These are phyloP conservation scores for Chanos chanos DNA, from an alignment of 2,797 vertebrate genomes.

Conservation along the genomic window DNA sequence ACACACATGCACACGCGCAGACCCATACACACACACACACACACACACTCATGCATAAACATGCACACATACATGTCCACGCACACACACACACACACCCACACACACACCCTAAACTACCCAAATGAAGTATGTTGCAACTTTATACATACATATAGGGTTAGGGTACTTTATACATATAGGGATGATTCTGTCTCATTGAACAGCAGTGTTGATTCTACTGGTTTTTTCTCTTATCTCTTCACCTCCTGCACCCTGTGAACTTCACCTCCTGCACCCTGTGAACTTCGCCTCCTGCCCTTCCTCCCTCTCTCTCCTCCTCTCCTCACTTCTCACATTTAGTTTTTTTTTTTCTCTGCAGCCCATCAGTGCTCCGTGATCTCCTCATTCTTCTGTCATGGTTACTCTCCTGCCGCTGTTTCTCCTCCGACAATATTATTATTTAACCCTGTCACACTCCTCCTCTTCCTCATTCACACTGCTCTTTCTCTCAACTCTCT, in stretches of 20 bases:
- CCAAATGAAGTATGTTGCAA: neutral
- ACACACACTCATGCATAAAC: neutral
- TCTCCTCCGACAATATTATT: no score
- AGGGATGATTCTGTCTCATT: no score
- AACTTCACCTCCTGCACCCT: neutral
- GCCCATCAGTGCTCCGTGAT: no score
- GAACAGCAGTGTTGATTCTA: no score
- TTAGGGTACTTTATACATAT: neutral
- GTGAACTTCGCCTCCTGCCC: neutral
- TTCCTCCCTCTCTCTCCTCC: neutral
- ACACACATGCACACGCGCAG: neutral
- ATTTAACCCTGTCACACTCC: no score
- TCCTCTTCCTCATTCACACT: no score
- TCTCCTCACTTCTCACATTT: neutral
- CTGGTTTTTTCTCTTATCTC: no score
- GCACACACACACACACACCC: no score
- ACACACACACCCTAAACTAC: no score
- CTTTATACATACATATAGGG: no score
- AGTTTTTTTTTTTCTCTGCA: neutral
- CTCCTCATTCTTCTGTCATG: no score
- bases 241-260: neutral
- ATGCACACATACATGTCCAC: neutral
- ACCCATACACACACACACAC: neutral
- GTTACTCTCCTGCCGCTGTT: no score
- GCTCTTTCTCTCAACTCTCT: neutral